A percentile compares a stretch with the other conserved stretches of the same genome.
phyloP scores from a whole-genome alignment of 2,113 vertebrate genomes.

The Vireo altiloquus region DNA sequence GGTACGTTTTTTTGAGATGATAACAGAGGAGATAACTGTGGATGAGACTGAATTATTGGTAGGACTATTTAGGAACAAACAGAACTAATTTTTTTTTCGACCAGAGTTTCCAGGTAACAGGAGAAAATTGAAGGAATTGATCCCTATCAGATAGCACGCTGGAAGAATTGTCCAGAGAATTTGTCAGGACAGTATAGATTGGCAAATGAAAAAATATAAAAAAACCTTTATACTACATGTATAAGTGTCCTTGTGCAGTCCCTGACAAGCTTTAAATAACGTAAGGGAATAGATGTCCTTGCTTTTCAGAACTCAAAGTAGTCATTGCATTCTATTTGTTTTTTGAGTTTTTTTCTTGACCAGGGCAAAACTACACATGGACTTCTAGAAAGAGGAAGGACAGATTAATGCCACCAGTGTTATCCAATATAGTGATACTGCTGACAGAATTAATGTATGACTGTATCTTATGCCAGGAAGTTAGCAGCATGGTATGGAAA shows the following conservation, averaged over 20 bases:
- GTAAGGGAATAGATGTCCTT: neutral
- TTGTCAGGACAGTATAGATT: neutral
- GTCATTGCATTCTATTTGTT: neutral
- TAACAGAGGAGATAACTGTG: neutral
- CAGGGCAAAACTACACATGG: neutral
- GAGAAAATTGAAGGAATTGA: neutral
- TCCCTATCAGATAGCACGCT: neutral
- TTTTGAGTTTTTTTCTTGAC: neutral
- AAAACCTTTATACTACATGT: neutral
- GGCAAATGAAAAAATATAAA: neutral
- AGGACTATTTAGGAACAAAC: neutral
- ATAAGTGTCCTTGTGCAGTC: neutral
- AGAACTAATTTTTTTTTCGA: neutral
- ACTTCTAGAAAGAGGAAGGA: neutral
- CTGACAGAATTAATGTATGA: neutral
- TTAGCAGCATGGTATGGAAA: neutral
- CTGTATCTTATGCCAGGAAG: neutral
- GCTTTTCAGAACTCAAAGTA: neutral
- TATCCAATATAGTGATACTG: neutral
- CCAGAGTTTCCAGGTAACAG: fast-evolving
- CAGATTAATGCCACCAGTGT: neutral
- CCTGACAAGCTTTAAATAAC: neutral
- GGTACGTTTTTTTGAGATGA: neutral
- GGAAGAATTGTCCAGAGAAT: neutral
- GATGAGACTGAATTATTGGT: neutral